phyloP scores from a whole-genome alignment of 2,797 vertebrate species.

The Cyprinodon diabolis region DNA sequence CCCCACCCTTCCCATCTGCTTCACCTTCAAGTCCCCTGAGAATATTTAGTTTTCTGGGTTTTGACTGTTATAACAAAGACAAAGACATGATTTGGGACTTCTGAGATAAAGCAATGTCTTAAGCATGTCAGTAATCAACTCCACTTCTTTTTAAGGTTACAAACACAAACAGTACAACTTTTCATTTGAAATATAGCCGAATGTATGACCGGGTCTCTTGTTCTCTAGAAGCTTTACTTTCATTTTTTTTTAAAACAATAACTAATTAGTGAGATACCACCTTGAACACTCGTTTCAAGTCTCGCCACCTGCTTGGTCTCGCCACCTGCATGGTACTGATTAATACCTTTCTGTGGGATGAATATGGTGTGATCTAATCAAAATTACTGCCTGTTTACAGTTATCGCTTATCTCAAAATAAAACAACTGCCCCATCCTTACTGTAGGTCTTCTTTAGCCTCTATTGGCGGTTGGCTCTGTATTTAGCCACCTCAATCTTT shows the following conservation, averaged over 20 bases:
- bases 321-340: background rate
- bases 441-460: background rate
- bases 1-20: conserved; percentile 15
- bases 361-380: background rate
- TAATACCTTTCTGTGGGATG: background rate
- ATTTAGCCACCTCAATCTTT: background rate
- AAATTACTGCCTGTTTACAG: background rate
- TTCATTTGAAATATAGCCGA: background rate
- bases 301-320: background rate
- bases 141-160: background rate
- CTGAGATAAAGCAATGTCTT: conserved; percentile 58
- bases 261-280: background rate
- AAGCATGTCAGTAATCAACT: conserved; percentile 50
- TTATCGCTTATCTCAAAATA: background rate
- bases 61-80: conserved; percentile 67
- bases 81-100: conserved; percentile 59
- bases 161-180: background rate
- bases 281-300: background rate
- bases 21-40: conserved; percentile 49
- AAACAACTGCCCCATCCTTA: background rate
- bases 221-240: background rate
- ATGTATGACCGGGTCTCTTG: background rate
- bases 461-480: background rate
- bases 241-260: no score
- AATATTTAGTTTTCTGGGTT: conserved; percentile 58